Evolutionary conservation across 2,113 vertebrate genomes (phyloP), one percentile per base, ranked within the genome.

Genomic region (Tragelaphus strepsiceros): DNA sequence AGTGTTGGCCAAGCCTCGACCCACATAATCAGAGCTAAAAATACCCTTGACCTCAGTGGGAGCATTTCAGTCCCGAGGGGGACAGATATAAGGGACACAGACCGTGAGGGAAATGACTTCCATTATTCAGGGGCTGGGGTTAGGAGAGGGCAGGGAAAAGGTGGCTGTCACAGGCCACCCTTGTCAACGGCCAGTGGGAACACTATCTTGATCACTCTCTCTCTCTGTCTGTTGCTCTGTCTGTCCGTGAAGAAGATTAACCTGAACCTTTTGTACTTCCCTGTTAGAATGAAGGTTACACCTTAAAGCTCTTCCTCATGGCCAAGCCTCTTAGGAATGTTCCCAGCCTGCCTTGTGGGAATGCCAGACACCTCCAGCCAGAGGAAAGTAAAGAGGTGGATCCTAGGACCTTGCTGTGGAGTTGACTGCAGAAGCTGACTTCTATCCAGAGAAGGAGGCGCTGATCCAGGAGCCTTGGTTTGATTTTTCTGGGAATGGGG

Each of bases 11-110:
- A 98, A 98, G 97, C 97, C 90, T 97, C 85, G 74, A 59, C 46
- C 95, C 98, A 98, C 97, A 95, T 98, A 98, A 96, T 94, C 1
- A 0, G 21, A 92, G 90, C 56, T 98, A 98, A 98, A 99, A 99
- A 99, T 98, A 97, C 2, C 15, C 61, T 74, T 96, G 56, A 71
- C 53, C 17, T 96, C 91, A 93, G 58, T 59, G 92, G 94, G 88
- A 97, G 96, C 97, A 96, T 98, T 93, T 97, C 62, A 58, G 88
- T 46, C 28, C 67, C 24, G 61, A 56, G 61, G 26, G 19, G 71
- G 35, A 32, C 86, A 39, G 49, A 35, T 17, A 28, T 62, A 28
- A 46, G 43, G 28, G 32, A 81, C 51, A 84, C 78, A 71, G 30
- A 35, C 1, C 22, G 0, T 88, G 87, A 56, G 62, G 92, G 49